Percentiles rank a stretch among this genome's conserved stretches.
Evolutionary conservation across 1,140 invertebrate genomes (phyloP).

Genomic region (Anadara kagoshimensis): DNA sequence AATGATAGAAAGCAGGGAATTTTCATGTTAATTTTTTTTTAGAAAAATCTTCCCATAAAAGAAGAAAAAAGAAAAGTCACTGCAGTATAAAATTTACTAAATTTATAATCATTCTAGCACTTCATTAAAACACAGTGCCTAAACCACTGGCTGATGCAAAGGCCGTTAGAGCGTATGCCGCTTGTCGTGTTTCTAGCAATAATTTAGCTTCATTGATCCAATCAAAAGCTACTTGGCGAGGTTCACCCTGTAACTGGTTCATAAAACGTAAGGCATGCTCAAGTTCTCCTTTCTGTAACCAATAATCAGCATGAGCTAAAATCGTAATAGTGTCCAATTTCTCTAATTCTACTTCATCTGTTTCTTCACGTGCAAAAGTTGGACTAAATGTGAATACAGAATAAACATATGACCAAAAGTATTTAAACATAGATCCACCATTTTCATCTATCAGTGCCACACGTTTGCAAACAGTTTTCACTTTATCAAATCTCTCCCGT

Average conservation of each 20-base stretch:
- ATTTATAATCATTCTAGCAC: background rate
- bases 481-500: slow-evolving; percentile 88
- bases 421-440: slow-evolving; percentile 84
- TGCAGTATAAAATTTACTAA: no score
- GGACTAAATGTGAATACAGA: slow-evolving; percentile 75
- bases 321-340: slow-evolving; percentile 90
- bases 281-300: slow-evolving; percentile 88
- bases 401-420: slow-evolving; percentile 92
- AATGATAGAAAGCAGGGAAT: no score
- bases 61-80: no score
- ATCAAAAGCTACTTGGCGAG: slow-evolving; percentile 85
- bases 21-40: no score
- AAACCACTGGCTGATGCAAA: slow-evolving; percentile 70
- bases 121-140: slow-evolving; percentile 64
- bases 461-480: slow-evolving; percentile 77
- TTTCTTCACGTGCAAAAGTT: slow-evolving; percentile 73
- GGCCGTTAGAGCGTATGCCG: slow-evolving; percentile 84
- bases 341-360: slow-evolving; percentile 73
- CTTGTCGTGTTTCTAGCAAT: slow-evolving; percentile 92
- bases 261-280: slow-evolving; percentile 90
- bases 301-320: slow-evolving; percentile 87
- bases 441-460: slow-evolving; percentile 89
- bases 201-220: slow-evolving; percentile 91
- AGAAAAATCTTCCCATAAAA: no score
- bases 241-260: slow-evolving; percentile 90